These are phyloP conservation scores for Prolemur simus DNA, from an alignment of 2,113 vertebrate genomes.

Conservation along the genomic window DNA sequence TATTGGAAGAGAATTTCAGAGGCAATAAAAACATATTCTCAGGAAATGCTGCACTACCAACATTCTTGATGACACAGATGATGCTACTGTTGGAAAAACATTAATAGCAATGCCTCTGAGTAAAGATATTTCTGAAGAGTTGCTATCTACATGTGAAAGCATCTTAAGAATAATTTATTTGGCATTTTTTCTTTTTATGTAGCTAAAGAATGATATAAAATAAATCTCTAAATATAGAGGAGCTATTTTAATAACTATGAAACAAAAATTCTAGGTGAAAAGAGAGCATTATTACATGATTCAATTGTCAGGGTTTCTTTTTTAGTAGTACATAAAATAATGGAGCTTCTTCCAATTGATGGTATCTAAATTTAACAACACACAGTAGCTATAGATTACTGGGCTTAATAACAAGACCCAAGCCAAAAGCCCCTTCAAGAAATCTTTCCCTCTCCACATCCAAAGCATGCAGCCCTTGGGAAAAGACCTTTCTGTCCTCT, in stretches of 20 bases:
- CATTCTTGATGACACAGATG: neutral
- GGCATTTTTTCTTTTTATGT: neutral
- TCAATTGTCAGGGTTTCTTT: neutral
- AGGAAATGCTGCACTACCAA: neutral
- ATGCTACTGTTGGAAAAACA: neutral
- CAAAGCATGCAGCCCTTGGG: neutral
- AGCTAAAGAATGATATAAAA: neutral
- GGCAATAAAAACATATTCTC: neutral
- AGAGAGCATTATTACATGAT: neutral
- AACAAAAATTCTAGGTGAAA: neutral
- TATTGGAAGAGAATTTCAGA: neutral
- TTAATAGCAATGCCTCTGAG: neutral
- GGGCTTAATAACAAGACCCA: neutral
- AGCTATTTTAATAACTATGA: neutral
- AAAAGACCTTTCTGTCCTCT: neutral
- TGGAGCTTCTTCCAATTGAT: neutral
- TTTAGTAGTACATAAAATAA: neutral
- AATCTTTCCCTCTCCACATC: neutral
- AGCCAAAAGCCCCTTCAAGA: neutral
- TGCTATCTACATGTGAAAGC: neutral
- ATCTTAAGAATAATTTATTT: neutral
- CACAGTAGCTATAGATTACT: neutral
- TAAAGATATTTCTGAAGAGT: slow-evolving; percentile 6
- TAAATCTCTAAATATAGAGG: neutral
- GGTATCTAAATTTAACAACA: neutral